These are phyloP conservation scores for Riparia riparia DNA, from an alignment of 2,113 vertebrate genomes.

Conservation along the genomic window DNA sequence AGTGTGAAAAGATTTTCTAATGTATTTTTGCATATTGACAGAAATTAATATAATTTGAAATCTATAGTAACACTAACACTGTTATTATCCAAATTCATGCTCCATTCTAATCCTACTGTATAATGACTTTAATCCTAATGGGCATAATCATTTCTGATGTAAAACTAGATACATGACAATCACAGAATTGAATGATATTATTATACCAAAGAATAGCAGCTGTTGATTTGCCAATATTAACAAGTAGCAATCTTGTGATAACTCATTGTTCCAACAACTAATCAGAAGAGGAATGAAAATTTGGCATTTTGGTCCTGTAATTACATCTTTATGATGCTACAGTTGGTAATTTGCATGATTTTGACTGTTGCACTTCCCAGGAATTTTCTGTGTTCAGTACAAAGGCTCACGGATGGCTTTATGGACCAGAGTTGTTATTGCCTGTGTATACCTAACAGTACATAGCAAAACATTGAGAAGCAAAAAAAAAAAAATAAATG, in stretches of 20 bases:
- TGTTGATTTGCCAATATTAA: slow-evolving; percentile 70
- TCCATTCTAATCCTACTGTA: slow-evolving; percentile 48
- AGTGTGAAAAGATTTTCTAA: slow-evolving; percentile 49
- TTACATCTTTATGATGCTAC: slow-evolving; percentile 60
- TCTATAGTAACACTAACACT: slow-evolving; percentile 57
- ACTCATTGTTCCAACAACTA: slow-evolving; percentile 64
- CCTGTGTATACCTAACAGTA: background rate
- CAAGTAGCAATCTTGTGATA: slow-evolving; percentile 67
- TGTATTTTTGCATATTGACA: slow-evolving; percentile 60
- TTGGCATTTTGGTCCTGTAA: slow-evolving; percentile 61
- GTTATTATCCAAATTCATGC: slow-evolving; percentile 64
- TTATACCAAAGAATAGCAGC: slow-evolving; percentile 64
- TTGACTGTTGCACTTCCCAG: slow-evolving; percentile 33
- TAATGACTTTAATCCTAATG: slow-evolving; percentile 71
- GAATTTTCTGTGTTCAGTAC: slow-evolving; percentile 27
- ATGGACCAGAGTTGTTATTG: background rate
- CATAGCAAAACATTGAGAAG: background rate
- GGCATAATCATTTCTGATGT: slow-evolving; percentile 66
- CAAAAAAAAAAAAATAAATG: background rate
- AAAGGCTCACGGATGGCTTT: background rate
- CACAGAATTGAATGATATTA: slow-evolving; percentile 67
- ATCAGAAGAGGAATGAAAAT: slow-evolving; percentile 54
- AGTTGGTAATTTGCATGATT: slow-evolving; percentile 65
- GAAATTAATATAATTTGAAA: slow-evolving; percentile 68
- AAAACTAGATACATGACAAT: slow-evolving; percentile 61